Evolutionary conservation across 1,140 invertebrate species (phyloP), one percentile per base, ranked within the genome.

Genomic region (Drosophila insularis): DNA sequence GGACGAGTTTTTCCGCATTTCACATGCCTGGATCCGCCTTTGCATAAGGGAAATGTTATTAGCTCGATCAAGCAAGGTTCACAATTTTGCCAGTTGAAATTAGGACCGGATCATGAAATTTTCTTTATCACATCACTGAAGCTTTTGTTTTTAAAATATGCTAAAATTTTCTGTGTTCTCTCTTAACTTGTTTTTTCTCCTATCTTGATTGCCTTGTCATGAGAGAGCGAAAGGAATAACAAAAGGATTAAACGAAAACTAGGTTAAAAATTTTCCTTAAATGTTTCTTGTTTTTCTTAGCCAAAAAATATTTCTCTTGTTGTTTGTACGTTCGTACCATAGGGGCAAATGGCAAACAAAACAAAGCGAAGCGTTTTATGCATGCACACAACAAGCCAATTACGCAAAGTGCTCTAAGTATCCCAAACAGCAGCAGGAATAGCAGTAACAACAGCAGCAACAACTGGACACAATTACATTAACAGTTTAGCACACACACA

Each of bases 381-480:
- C 79, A 79, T 82, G 84, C 80, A 60, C 65, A 81, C 63, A 76
- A 64, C 75, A 68, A 68, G 84, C 68, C 84, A 87, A 87, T 87
- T 87, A 87, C 69, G 72, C 63, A 87, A 76, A 87, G 84, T 87
- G 82, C 82, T 71, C 62, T 73, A 77, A 87, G 84, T 80, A 87
- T 54, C 67, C 68, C 62, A 66, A 78, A 76, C 68, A 89, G 65
- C 21, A 68, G 39, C 56, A 58, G 37, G 27, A 27, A 27, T 54
- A 63, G 55, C 10, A 43, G 13, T 37, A 27, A 66, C 60, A 50
- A 27, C 60, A 21, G 35, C 64, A 68, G 68, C 54, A 58, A 58
- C 43, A 50, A 78, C 71, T 89, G 76, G 63, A 80, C 84, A 87
- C 82, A 87, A 87, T 89, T 82, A 80, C 84, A 87, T 87, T 86